A percentile compares a stretch with the other conserved stretches of the same genome.
phyloP scores from a whole-genome alignment of 2,888 invertebrate species.

The Adelphocoris suturalis region DNA sequence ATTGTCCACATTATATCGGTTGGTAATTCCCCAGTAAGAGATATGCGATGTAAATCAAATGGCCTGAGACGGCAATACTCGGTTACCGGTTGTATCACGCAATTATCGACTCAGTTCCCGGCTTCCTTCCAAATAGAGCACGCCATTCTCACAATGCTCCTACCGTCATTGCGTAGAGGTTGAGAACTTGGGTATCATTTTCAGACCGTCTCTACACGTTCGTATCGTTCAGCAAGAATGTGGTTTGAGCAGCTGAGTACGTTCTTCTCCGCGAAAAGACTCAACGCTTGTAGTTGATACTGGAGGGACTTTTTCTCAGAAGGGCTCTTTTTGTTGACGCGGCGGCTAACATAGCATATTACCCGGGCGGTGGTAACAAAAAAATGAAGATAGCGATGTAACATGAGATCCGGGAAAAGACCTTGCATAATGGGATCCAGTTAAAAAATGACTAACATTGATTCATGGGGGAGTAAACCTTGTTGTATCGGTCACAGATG shows the following conservation, averaged over 20 bases:
- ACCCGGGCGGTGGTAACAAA: background rate
- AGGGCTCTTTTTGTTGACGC: background rate
- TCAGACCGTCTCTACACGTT: background rate
- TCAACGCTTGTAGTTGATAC: conserved; percentile 17
- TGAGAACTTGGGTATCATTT: background rate
- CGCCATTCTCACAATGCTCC: background rate
- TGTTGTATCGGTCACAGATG: background rate
- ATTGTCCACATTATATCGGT: background rate
- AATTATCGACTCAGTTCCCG: conserved; percentile 31
- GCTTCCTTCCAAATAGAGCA: background rate
- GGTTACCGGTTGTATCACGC: conserved; percentile 34
- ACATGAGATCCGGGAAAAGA: background rate
- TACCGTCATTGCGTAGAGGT: background rate
- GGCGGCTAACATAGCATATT: background rate
- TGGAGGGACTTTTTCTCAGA: conserved; percentile 8
- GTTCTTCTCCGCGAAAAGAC: background rate
- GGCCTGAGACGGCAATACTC: conserved; percentile 2
- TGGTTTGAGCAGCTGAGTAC: background rate
- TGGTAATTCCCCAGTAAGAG: background rate
- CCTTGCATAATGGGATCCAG: background rate
- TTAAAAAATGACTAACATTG: background rate
- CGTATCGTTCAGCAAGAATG: background rate
- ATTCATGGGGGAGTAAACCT: background rate
- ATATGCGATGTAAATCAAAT: conserved; percentile 7
- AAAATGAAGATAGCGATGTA: background rate